phyloP scores from a whole-genome alignment of 2,888 invertebrate species.

The Incurvaria masculella region DNA sequence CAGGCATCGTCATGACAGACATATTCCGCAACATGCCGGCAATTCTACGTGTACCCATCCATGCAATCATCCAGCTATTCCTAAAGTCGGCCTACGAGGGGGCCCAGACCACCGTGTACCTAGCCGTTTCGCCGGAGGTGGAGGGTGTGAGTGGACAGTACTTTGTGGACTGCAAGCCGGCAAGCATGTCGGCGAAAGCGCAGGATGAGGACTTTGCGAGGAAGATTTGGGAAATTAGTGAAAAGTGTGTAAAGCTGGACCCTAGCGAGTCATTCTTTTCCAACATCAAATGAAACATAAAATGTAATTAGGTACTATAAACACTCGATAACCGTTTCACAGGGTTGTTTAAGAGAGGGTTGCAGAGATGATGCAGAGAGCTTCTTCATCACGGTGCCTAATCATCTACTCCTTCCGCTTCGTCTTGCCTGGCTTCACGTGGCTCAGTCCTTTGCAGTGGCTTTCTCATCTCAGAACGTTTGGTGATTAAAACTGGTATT shows the following conservation, averaged over 20 bases:
- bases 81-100: slow-evolving; percentile 53
- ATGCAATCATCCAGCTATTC: neutral
- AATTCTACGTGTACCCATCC: neutral
- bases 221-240: slow-evolving; percentile 64
- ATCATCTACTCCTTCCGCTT: too few species aligned
- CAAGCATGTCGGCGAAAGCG: slow-evolving; percentile 56
- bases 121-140: slow-evolving; percentile 74
- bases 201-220: slow-evolving; percentile 64
- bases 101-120: slow-evolving; percentile 72
- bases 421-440: too few species aligned
- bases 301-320: too few species aligned
- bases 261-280: neutral
- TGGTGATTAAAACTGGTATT: too few species aligned
- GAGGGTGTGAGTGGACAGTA: slow-evolving; percentile 70
- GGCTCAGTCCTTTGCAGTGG: too few species aligned
- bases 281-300: neutral
- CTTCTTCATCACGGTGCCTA: too few species aligned
- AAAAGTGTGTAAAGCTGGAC: neutral
- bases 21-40: slow-evolving; percentile 60
- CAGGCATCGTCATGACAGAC: slow-evolving; percentile 70
- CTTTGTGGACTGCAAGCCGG: slow-evolving; percentile 72
- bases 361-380: too few species aligned
- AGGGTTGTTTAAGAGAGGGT: too few species aligned
- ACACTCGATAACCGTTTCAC: too few species aligned
- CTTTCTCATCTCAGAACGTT: too few species aligned